Evolutionary conservation across 2,113 vertebrate species (phyloP).

Genomic region (Odontesthes bonariensis): DNA sequence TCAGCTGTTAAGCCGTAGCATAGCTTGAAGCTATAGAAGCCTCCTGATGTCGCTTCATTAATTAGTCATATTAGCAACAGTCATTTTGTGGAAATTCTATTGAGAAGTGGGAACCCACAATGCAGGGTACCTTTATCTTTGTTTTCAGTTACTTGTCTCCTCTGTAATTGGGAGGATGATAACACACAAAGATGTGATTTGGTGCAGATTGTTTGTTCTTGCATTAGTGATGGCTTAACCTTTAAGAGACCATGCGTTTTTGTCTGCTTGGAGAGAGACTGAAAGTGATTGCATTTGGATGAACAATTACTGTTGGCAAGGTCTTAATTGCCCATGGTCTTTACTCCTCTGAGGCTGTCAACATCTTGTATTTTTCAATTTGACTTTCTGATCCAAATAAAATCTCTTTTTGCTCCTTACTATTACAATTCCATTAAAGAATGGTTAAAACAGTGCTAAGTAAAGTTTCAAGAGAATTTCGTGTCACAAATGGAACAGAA

Average conservation of each 20-base stretch:
- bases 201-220: constrained; percentile 41
- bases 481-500: too few species aligned
- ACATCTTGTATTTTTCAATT: constrained; percentile 50
- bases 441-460: too few species aligned
- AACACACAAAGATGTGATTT: constrained; percentile 15
- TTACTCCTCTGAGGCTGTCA: constrained; percentile 58
- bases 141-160: neutral
- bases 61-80: constrained; percentile 67
- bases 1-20: constrained; percentile 59
- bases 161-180: constrained; percentile 7
- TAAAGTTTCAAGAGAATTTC: too few species aligned
- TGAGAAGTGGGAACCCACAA: constrained; percentile 10
- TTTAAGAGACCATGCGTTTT: constrained; percentile 63
- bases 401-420: neutral
- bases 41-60: constrained; percentile 59
- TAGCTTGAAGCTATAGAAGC: constrained; percentile 55
- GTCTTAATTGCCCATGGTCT: constrained; percentile 58
- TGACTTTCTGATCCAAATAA: constrained; percentile 23
- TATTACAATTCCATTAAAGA: too few species aligned
- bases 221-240: constrained; percentile 56
- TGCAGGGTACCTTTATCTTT: constrained; percentile 3
- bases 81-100: constrained; percentile 21
- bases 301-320: constrained; percentile 39
- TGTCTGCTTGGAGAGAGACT: constrained; percentile 38
- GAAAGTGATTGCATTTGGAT: constrained; percentile 40